phyloP scores from a whole-genome alignment of 2,113 vertebrate species.

The Tragulus kanchil region DNA sequence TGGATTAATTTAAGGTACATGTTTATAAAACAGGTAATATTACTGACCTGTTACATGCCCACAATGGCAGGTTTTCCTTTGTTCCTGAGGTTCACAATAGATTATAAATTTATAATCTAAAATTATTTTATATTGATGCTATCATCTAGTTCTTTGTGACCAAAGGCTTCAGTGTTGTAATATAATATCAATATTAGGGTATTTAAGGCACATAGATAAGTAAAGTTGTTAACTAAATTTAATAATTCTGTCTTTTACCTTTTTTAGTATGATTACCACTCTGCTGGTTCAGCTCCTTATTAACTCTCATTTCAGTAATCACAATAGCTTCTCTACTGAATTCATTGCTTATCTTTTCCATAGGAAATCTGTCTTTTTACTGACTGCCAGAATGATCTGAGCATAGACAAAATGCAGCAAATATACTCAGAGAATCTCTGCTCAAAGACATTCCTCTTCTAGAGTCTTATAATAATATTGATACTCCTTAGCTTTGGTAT shows the following conservation, averaged over 20 bases:
- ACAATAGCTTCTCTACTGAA: not conserved
- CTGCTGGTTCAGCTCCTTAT: not conserved
- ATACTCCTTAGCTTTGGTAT: not conserved
- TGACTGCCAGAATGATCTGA: not conserved
- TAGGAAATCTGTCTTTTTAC: not conserved
- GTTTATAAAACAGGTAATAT: not conserved
- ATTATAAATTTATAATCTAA: not conserved
- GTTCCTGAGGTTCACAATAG: not conserved
- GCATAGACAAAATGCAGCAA: not conserved
- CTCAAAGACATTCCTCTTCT: not conserved
- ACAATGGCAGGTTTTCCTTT: not conserved
- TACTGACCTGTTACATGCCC: not conserved
- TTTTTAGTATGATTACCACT: not conserved
- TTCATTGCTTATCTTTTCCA: not conserved
- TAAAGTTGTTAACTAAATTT: not conserved
- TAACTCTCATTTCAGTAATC: not conserved
- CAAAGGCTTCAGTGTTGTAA: not conserved
- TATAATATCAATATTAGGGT: slow-evolving; percentile 30
- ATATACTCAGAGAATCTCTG: not conserved
- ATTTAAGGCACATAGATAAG: not conserved
- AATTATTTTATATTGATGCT: slow-evolving; percentile 31
- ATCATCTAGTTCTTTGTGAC: slow-evolving; percentile 10
- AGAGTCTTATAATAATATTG: not conserved
- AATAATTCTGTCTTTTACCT: not conserved
- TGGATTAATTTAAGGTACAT: not conserved